Percentiles rank a stretch among this genome's conserved stretches.
Evolutionary conservation across 2,888 invertebrate genomes (phyloP).

Genomic region (Athalia circularis): DNA sequence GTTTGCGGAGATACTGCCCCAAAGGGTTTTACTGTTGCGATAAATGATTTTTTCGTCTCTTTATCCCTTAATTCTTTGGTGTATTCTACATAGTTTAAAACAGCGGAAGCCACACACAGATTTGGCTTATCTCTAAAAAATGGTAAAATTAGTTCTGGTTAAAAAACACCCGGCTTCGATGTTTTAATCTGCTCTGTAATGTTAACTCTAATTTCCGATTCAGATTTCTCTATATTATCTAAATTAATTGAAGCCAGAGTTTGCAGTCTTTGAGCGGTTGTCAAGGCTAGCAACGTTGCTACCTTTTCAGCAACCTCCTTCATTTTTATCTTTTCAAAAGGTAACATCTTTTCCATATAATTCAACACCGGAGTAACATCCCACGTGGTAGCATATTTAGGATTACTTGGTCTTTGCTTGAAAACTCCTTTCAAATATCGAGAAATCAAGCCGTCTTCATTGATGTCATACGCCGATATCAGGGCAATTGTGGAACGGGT

Average conservation of each 20-base stretch:
- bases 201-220: not conserved
- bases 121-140: conserved; percentile 34
- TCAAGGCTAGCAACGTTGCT: not conserved
- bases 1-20: conserved; percentile 50
- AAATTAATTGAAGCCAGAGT: not conserved
- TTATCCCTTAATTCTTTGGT: conserved; percentile 45
- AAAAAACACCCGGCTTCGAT: conserved; percentile 1
- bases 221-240: not conserved
- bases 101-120: conserved; percentile 44
- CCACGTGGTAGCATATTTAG: conserved; percentile 51
- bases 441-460: not conserved
- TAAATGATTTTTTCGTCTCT: conserved; percentile 42
- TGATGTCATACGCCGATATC: not conserved
- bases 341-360: conserved; percentile 43
- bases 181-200: conserved; percentile 2
- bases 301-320: not conserved
- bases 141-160: not conserved
- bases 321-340: conserved; percentile 21
- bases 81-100: conserved; percentile 43
- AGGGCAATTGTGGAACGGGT: not conserved
- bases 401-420: conserved; percentile 48
- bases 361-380: conserved; percentile 49
- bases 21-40: conserved; percentile 48
- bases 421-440: conserved; percentile 10
- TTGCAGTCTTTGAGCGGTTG: not conserved